Conservation (phyloP, 2,888 invertebrate species). For the Brenthis hecate region DNA sequence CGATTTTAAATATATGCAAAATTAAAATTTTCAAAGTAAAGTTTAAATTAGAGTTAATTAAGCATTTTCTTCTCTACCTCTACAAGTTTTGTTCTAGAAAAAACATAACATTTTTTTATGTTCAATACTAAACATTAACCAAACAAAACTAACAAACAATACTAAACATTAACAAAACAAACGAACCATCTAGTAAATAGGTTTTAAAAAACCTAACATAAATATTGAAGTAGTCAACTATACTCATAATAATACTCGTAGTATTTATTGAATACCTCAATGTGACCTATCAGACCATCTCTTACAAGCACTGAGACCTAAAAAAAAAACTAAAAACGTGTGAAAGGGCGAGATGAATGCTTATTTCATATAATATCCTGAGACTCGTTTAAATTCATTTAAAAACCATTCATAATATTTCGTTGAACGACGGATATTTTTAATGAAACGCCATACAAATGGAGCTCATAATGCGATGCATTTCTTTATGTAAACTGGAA, state of each 20-base stretch:
- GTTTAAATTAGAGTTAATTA: no score
- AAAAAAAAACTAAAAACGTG: constrained; percentile 19
- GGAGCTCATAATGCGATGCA: constrained; percentile 35
- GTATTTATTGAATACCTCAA: constrained; percentile 14
- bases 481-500: constrained; percentile 26
- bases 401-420: constrained; percentile 32
- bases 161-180: background rate
- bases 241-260: background rate
- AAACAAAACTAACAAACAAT: no score
- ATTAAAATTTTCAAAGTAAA: no score
- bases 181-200: background rate
- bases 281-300: constrained; percentile 22
- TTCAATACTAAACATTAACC: no score
- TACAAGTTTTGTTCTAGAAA: no score
- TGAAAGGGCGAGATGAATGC: constrained; percentile 36
- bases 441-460: constrained; percentile 40
- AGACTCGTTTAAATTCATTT: constrained; percentile 34
- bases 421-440: constrained; percentile 32
- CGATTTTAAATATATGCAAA: no score
- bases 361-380: constrained; percentile 30
- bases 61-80: no score
- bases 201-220: background rate
- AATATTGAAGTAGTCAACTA: background rate
- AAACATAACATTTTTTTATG: no score
- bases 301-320: constrained; percentile 19